Evolutionary conservation across 1,140 invertebrate genomes (phyloP).

Genomic region (Palaemon carinicauda): DNA sequence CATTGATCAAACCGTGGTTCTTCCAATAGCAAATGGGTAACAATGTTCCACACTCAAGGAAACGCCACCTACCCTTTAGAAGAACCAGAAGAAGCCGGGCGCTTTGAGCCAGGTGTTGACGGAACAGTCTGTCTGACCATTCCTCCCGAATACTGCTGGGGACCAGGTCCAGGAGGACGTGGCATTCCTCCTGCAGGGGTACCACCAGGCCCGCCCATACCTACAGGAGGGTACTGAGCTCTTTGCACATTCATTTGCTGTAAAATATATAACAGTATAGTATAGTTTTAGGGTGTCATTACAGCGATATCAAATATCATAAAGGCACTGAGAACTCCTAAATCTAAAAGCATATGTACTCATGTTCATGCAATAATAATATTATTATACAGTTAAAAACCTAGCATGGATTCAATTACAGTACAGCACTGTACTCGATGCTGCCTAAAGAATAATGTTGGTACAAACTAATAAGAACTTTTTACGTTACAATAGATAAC

Average conservation of each 20-base stretch:
- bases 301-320: too few species aligned
- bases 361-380: too few species aligned
- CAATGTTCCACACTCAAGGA: too few species aligned
- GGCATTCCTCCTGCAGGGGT: slow-evolving; percentile 26
- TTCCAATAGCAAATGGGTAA: background rate
- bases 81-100: slow-evolving; percentile 37
- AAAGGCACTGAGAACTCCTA: too few species aligned
- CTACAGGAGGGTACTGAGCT: slow-evolving; percentile 32
- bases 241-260: slow-evolving; percentile 40
- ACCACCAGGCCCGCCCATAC: slow-evolving; percentile 24
- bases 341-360: too few species aligned
- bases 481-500: too few species aligned
- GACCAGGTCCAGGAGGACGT: slow-evolving; percentile 35
- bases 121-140: slow-evolving; percentile 30
- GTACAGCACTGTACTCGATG: too few species aligned
- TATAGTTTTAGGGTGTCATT: too few species aligned
- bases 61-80: slow-evolving; percentile 22
- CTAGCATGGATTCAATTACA: too few species aligned
- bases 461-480: too few species aligned
- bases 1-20: background rate
- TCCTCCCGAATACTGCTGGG: slow-evolving; percentile 22
- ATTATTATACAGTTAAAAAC: too few species aligned
- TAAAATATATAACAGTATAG: background rate
- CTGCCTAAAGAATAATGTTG: too few species aligned
- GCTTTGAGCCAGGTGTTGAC: slow-evolving; percentile 29